Conservation (phyloP, 2,888 invertebrate genomes). For the Stenodera caucasica region DNA sequence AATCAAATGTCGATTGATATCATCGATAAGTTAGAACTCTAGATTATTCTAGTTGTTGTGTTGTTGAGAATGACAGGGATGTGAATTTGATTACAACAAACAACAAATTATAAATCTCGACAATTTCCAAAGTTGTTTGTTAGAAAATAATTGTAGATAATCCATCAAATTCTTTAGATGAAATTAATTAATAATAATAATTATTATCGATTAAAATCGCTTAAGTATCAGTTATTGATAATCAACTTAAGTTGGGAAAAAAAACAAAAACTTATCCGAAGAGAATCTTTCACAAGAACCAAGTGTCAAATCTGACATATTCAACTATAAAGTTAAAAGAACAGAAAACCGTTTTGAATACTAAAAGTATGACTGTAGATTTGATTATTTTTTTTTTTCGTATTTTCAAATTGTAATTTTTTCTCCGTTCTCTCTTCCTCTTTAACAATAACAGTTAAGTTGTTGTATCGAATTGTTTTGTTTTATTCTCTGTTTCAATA, state of each 20-base stretch:
- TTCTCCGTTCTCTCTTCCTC: background rate
- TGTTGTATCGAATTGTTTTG: too few species aligned
- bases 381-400: background rate
- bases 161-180: too few species aligned
- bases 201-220: background rate
- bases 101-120: constrained; percentile 3
- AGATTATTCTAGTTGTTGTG: background rate
- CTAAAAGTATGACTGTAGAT: background rate
- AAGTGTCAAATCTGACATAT: constrained; percentile 2
- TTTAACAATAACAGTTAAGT: constrained; percentile 31
- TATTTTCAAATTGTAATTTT: background rate
- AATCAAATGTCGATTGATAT: constrained; percentile 19
- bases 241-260: background rate
- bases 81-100: background rate
- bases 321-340: background rate
- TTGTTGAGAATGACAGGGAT: background rate
- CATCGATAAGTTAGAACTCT: constrained; percentile 7
- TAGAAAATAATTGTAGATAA: background rate
- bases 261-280: background rate
- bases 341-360: background rate
- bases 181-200: background rate
- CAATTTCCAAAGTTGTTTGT: background rate
- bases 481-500: constrained; percentile 22
- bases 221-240: background rate
- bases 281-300: background rate